Evolutionary conservation across 2,888 invertebrate species (phyloP), one percentile per base, ranked within the genome.

Genomic region (Ctenicera cuprea): DNA sequence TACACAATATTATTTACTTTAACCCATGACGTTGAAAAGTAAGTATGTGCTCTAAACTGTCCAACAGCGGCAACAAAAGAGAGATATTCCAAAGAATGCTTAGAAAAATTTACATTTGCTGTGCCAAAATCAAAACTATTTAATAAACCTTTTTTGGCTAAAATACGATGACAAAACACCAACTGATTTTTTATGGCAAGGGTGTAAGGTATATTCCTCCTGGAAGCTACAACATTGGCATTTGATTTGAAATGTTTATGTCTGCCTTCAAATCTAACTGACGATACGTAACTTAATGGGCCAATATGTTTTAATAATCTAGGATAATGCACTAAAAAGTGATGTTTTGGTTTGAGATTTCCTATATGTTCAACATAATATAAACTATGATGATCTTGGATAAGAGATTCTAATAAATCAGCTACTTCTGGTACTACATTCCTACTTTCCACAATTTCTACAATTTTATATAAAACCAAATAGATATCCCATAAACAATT

Each of bases 261-360:
- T 67, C 71, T 75, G 14, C 50, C 73, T 48, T 76, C 76, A 65
- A 68, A 78, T 33, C 76, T 54, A 14, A 76, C 72, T 9, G 62
- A 63, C 18, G 26, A 66, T 20, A 74, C 38, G 50, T 54, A 9
- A 14, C 50, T 63, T 0, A 72, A 62, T 20, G 74, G 78, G 9
- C 78, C 76, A 43, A 74, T 22, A 30, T 63, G 54, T 64, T 18
- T 52, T n/a, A 78, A 69, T 12, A 75, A 63, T 45, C 70, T n/a
- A 7, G 71, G 73, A 62, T 78, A 78, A 64, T 78, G 76, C 12
- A 74, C 20, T 20, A 77, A 52, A 62, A 77, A 73, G 63, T 77
- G 76, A 61, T 68, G 57, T 72, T 78, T 77, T 26, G 76, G 78
- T 70, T 74, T 78, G 20, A 77, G 38, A 26, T 41, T 64, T 5